Base-by-base conservation (phyloP, 1,140 invertebrate species). In the Lasioglossum albipes region DNA sequence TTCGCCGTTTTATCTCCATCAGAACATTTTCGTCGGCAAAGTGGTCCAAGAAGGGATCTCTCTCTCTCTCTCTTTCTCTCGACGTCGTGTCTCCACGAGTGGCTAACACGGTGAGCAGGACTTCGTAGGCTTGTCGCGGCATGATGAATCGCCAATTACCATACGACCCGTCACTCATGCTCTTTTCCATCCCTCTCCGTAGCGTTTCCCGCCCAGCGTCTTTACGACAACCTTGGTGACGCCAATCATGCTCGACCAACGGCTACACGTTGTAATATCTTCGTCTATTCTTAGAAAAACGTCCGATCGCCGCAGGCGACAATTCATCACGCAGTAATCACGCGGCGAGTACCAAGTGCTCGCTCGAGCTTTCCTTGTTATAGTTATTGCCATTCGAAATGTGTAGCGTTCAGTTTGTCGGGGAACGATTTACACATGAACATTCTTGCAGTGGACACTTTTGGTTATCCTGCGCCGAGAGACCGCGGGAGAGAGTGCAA, bases 101-200 rank as follows among this genome's bases (percentile, higher is more conserved):
- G 84, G 77, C 78, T 68, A 86, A 85, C 84, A 77, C 84, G 84
- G 76, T 76, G 69, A 86, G 81, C 81, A 83, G 20, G 68, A 78
- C 81, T 54, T 74, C 16, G 81, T 45, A 54, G 49, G 71, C 85
- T 84, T 81, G 85, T 87, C 82, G 67, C 81, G 45, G 41, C 64
- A 76, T 83, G 76, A 85, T 85, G 69, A 83, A 85, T 86, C 73
- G 76, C 76, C 76, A 76, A 82, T 86, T 85, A 84, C 59, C 72
- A 86, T 79, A 76, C 84, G 71, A 84, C 81, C 71, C 75, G 79
- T 86, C 78, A 81, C 67, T 75, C 85, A 42, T 71, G 20, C 59
- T 41, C 49, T 77, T 65, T 68, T 75, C 74, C 71, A 59, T 45
- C 49, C 81, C 61, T 62, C 59, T 18, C 22, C 49, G 36, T 12